Evolutionary conservation across 2,888 invertebrate genomes (phyloP).

Genomic region (Apamea sordens): DNA sequence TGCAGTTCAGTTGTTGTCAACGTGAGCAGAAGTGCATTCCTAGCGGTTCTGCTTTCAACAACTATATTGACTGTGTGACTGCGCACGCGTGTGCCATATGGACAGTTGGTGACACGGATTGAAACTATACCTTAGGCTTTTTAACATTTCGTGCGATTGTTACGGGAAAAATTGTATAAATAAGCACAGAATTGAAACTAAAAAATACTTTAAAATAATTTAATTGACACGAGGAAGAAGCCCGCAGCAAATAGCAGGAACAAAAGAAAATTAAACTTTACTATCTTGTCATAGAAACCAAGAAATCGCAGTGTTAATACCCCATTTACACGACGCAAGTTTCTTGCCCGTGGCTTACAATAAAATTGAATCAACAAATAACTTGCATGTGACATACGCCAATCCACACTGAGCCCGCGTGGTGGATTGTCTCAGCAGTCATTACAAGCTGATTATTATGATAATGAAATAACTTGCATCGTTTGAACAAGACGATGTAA

Average conservation of each 20-base stretch:
- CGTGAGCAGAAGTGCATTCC: too few relatives aligned
- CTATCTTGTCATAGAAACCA: background rate
- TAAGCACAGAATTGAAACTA: background rate
- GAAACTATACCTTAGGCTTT: background rate
- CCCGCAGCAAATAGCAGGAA: background rate
- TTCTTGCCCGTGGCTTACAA: background rate
- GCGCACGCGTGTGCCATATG: background rate
- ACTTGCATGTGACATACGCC: background rate
- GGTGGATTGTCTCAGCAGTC: too few relatives aligned
- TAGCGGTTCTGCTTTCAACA: slow-evolving; percentile 5
- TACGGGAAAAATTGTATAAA: background rate
- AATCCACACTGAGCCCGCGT: too few relatives aligned
- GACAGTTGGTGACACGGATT: background rate
- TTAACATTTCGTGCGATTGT: background rate
- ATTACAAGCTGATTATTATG: too few relatives aligned
- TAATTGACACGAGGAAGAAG: background rate
- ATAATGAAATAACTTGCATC: background rate
- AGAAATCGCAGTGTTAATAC: background rate
- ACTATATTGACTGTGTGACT: background rate
- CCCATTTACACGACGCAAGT: background rate
- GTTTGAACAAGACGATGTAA: background rate
- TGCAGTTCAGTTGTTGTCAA: background rate
- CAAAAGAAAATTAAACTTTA: background rate
- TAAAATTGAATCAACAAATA: background rate
- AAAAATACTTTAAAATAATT: background rate